A percentile compares a stretch with the other conserved stretches of the same genome.
phyloP scores from a whole-genome alignment of 1,140 invertebrate genomes.

The Anastrepha obliqua region DNA sequence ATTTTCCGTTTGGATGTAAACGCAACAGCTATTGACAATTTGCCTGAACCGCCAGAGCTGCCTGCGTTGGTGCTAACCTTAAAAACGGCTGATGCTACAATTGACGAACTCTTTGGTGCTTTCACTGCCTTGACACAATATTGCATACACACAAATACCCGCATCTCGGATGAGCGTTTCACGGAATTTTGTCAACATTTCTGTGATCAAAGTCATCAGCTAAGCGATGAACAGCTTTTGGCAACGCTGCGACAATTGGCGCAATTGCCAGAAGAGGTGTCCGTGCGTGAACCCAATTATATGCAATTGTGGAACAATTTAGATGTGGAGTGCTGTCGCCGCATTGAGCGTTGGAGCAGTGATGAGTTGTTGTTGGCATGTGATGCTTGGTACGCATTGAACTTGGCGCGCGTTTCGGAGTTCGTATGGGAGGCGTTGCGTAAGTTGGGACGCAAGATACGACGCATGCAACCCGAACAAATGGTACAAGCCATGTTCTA shows the following conservation, averaged over 20 bases:
- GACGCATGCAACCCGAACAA: slow-evolving; percentile 75
- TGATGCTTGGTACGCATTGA: slow-evolving; percentile 76
- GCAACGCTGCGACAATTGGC: slow-evolving; percentile 68
- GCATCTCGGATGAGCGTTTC: slow-evolving; percentile 70
- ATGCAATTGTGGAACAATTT: slow-evolving; percentile 77
- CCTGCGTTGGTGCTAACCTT: neutral
- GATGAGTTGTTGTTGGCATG: slow-evolving; percentile 75
- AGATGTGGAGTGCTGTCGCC: slow-evolving; percentile 76
- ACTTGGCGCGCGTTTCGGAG: slow-evolving; percentile 69
- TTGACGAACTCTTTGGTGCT: slow-evolving; percentile 66
- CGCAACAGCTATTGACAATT: neutral
- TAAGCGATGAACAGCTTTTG: slow-evolving; percentile 74
- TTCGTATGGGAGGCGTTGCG: slow-evolving; percentile 75
- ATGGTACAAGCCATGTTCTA: slow-evolving; percentile 77
- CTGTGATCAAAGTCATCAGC: slow-evolving; percentile 70
- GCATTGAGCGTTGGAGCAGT: slow-evolving; percentile 70
- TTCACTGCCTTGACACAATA: slow-evolving; percentile 71
- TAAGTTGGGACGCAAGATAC: slow-evolving; percentile 74
- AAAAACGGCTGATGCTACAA: neutral
- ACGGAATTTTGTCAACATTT: slow-evolving; percentile 73
- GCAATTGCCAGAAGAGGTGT: slow-evolving; percentile 69
- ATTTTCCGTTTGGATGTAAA: slow-evolving; percentile 57
- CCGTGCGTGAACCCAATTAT: slow-evolving; percentile 72
- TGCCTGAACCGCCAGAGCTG: neutral
- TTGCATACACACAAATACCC: slow-evolving; percentile 60